Evolutionary conservation across 1,140 invertebrate genomes (phyloP).

Genomic region (Solenopsis invicta): DNA sequence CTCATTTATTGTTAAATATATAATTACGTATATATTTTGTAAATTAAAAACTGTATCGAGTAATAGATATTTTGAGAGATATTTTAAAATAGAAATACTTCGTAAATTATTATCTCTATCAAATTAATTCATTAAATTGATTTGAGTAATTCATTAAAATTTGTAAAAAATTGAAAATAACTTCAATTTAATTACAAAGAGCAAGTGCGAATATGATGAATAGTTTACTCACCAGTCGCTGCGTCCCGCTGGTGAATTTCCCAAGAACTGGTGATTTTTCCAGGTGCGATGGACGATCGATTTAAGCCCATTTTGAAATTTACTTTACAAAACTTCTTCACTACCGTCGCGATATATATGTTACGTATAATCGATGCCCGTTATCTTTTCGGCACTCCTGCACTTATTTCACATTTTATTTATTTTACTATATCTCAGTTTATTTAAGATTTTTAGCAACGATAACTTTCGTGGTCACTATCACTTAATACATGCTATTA

Average conservation of each 20-base stretch:
- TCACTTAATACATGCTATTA: too few relatives aligned
- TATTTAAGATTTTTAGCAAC: too few relatives aligned
- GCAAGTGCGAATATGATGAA: neutral
- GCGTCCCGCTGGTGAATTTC: neutral
- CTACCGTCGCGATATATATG: too few relatives aligned
- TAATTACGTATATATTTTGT: neutral
- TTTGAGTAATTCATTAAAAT: neutral
- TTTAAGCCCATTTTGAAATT: too few relatives aligned
- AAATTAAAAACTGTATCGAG: neutral
- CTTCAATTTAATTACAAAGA: neutral
- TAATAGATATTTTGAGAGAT: neutral
- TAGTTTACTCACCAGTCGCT: constrained; percentile 1
- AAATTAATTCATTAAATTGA: neutral
- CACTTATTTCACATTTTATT: too few relatives aligned
- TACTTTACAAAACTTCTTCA: too few relatives aligned
- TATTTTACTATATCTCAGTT: too few relatives aligned
- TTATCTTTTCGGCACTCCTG: too few relatives aligned
- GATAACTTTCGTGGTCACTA: too few relatives aligned
- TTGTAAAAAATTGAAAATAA: neutral
- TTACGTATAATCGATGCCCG: neutral
- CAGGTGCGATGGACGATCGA: too few relatives aligned
- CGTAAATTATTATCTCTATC: neutral
- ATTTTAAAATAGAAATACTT: neutral
- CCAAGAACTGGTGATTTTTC: too few relatives aligned
- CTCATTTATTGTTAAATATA: neutral